Evolutionary conservation across 2,113 vertebrate genomes (phyloP).

Genomic region (Takifugu flavidus): DNA sequence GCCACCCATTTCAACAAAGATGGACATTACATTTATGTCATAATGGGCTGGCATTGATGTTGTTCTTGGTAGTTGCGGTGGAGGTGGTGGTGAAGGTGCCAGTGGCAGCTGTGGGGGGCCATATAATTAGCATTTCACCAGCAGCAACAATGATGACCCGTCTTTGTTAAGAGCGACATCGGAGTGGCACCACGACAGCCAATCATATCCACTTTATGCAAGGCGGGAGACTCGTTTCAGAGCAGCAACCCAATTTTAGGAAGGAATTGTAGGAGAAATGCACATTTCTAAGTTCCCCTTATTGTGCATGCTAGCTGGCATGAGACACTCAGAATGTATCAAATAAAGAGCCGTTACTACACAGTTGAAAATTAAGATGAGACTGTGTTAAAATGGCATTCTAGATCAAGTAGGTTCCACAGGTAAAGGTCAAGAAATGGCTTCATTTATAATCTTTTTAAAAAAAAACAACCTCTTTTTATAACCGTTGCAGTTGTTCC

Average conservation of each 20-base stretch:
- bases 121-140: conserved; percentile 39
- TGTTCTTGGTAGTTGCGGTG: conserved; percentile 15
- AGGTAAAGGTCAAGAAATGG: not conserved
- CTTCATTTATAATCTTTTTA: not conserved
- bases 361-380: no score
- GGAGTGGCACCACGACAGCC: conserved; percentile 25
- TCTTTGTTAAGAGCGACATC: conserved; percentile 13
- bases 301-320: no score
- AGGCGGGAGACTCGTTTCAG: not conserved
- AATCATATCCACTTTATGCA: conserved; percentile 10
- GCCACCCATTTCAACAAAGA: conserved; percentile 45
- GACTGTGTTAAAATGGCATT: no score
- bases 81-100: not conserved
- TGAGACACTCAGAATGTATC: no score
- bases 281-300: not conserved
- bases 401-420: not conserved
- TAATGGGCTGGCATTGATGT: conserved; percentile 41
- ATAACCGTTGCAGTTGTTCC: no score
- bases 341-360: no score
- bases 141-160: conserved; percentile 25
- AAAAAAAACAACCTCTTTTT: not conserved
- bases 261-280: not conserved
- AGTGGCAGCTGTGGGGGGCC: not conserved
- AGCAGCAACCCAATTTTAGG: not conserved
- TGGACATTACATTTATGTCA: conserved; percentile 56